These are phyloP conservation scores for Epinephelus lanceolatus DNA, from an alignment of 2,113 vertebrate species.

Conservation along the genomic window DNA sequence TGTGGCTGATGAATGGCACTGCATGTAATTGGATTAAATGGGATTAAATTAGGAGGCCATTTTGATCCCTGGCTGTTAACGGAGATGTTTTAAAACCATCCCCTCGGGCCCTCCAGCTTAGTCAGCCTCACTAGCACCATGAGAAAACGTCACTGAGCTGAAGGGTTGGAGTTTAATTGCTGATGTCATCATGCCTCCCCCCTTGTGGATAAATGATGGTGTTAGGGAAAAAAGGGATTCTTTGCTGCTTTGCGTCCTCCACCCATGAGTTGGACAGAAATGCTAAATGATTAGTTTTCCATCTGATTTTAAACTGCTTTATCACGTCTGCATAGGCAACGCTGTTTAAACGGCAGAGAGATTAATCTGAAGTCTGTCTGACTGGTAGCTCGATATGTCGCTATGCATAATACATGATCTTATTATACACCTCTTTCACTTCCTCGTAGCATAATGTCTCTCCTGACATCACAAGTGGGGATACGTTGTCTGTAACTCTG, in stretches of 20 bases:
- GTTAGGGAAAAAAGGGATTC: neutral
- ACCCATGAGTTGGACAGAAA: constrained; percentile 11
- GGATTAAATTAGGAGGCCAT: constrained; percentile 72
- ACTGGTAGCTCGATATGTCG: neutral
- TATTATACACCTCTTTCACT: constrained; percentile 50
- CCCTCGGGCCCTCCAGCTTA: constrained; percentile 18
- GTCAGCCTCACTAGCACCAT: constrained; percentile 16
- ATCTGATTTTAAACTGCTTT: constrained; percentile 25
- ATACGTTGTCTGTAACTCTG: neutral
- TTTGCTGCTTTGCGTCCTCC: neutral
- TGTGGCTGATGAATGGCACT: constrained; percentile 48
- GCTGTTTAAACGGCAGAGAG: constrained; percentile 21
- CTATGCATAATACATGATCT: constrained; percentile 69
- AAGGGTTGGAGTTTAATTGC: constrained; percentile 35
- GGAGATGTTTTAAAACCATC: constrained; percentile 63
- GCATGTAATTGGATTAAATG: constrained; percentile 73
- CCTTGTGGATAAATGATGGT: constrained; percentile 25
- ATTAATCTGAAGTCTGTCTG: constrained; percentile 45
- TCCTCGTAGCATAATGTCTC: constrained; percentile 17
- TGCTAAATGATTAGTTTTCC: constrained; percentile 25
- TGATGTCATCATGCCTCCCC: constrained; percentile 24
- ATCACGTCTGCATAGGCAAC: neutral
- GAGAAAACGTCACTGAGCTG: constrained; percentile 27
- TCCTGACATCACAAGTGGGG: constrained; percentile 19
- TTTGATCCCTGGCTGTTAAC: constrained; percentile 64